Evolutionary conservation across 92 coral and sea anemone species (phyloP), one percentile per base, ranked within the genome.

Genomic region (Epizoanthus illoricatus): DNA sequence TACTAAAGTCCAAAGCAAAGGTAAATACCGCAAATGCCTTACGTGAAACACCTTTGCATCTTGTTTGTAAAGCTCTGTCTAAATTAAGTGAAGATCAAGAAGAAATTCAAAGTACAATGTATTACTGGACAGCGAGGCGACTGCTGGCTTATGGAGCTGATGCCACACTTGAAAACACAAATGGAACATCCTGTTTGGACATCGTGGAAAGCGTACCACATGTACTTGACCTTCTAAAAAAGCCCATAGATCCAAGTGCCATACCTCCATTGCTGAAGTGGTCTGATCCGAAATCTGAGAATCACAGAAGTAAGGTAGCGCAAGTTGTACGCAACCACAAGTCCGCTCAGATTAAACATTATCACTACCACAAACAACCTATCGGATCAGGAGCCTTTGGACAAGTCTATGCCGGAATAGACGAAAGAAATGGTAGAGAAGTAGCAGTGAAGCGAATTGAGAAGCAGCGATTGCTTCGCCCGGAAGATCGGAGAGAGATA

Each of bases 111-210:
- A 23, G 15, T 15, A 18, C 71, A 5, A 65, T 65, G n/a, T 36
- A 15, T 9, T 65, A 7, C 16, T 65, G 71, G 71, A 65, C 24
- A 65, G 41, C 41, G 4, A 65, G 71, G 12, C 71, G 71, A 40
- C 71, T 65, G 33, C 71, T 65, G 13, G 71, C 71, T 36, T 65
- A 21, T 65, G 71, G 71, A 1, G 71, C 71, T 65, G 71, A 65
- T 43, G 41, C 71, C 12, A 65, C 28, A 40, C 71, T 65, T 21
- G 15, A 65, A 24, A 43, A 65, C 12, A 6, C 41, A 24, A 5
- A 36, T 23, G 71, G 71, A 23, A n/a, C 41, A 4, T 65, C 71
- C 4, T 65, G 45, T 28, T 65, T 7, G 20, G 63, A 59, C 63
- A 59, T 59, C 63, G 63, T 20, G 4, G 63, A 59, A 59, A 4